Evolutionary conservation across 2,113 vertebrate genomes (phyloP), one percentile per base, ranked within the genome.

Genomic region (Tachycineta bicolor): DNA sequence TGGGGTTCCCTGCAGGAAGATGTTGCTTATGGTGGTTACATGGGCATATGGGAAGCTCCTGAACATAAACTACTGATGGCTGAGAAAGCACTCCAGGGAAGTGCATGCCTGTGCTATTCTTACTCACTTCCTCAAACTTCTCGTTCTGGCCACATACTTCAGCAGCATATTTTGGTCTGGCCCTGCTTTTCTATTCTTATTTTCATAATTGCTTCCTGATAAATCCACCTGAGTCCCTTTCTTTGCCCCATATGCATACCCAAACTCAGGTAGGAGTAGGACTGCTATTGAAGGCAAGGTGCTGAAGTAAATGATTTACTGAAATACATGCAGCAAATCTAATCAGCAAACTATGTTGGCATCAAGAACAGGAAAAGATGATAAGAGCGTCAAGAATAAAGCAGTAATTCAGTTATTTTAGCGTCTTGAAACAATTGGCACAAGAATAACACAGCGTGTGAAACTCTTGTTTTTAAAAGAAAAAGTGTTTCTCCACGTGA

Each of bases 251-350:
- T 24, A 55, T 60, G 46, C 28, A 58, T 73, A 26, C 22, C 18
- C 41, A 46, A 68, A 56, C 46, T 65, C 78, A 55, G 53, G 53
- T 34, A 86, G 55, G 26, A 80, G n/a, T 33, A 67, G 34, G 29
- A 75, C 12, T 88, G 29, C 78, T 70, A 23, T 5, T 86, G 47
- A 17, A n/a, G 52, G 89, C 55, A 62, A 88, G 68, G 31, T 92
- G 82, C 31, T 81, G 60, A 87, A 94, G 85, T 89, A 91, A 93
- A 89, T 81, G 55, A 78, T 93, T 94, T 94, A 92, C 96, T 46
- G 60, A 88, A 93, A 94, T 33, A 75, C 15, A 53, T 5, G 14
- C 24, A 47, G 71, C n/a, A 94, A 90, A 95, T 64, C 82, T 78
- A 93, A 90, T 83, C 52, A 56, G 76, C 65, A 92, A 93, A 77